phyloP scores from a whole-genome alignment of 2,797 vertebrate genomes.

The Sebastes taczanowskii region DNA sequence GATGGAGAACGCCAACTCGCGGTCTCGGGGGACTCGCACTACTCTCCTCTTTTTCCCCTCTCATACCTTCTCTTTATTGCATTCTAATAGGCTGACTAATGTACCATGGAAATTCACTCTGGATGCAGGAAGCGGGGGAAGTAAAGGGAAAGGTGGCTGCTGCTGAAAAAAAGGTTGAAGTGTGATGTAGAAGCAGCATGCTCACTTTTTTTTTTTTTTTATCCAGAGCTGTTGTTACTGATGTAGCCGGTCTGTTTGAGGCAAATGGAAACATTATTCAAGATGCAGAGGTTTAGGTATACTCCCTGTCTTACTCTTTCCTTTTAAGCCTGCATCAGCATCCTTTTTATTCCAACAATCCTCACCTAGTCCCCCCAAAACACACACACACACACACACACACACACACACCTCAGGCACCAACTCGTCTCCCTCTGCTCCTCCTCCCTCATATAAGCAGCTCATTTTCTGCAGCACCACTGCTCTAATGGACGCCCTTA shows the following conservation, averaged over 20 bases:
- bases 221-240: conserved; percentile 19
- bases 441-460: conserved; percentile 82
- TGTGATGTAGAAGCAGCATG: conserved; percentile 7
- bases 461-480: conserved; percentile 89
- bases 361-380: conserved; percentile 12
- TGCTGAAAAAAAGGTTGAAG: conserved; percentile 27
- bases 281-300: conserved; percentile 6
- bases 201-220: neutral
- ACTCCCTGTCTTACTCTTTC: conserved; percentile 70
- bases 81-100: conserved; percentile 99
- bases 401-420: conserved; percentile 25
- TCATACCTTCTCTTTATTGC: conserved; percentile 94
- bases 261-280: conserved; percentile 41
- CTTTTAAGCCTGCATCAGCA: conserved; percentile 62
- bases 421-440: conserved; percentile 52
- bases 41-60: conserved; percentile 63
- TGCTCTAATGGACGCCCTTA: conserved; percentile 97
- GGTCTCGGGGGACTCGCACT: conserved; percentile 87
- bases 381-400: neutral
- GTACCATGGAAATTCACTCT: conserved; percentile 98
- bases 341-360: conserved; percentile 41
- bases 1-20: conserved; percentile 92
- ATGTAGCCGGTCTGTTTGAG: conserved; percentile 19
- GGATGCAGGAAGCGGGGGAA: conserved; percentile 80
- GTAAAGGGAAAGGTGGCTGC: conserved; percentile 45